These are phyloP conservation scores for Caretta caretta DNA, from an alignment of 2,113 vertebrate genomes.

Conservation along the genomic window DNA sequence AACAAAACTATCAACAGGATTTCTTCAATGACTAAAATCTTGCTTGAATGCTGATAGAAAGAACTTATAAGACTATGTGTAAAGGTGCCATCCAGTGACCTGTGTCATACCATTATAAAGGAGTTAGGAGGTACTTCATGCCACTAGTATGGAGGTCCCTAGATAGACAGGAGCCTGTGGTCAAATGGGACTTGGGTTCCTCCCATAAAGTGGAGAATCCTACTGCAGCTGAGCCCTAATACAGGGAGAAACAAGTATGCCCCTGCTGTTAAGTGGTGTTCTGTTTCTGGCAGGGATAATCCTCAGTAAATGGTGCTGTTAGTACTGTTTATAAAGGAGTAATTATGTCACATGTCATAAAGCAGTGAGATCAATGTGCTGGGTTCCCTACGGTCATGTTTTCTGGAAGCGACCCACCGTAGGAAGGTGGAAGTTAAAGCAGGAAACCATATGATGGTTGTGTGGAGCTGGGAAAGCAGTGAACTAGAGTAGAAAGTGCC, in stretches of 20 bases:
- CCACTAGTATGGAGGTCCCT: background rate
- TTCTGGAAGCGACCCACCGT: background rate
- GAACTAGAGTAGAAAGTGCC: background rate
- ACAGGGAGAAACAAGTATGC: background rate
- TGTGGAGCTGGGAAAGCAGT: background rate
- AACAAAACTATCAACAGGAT: background rate
- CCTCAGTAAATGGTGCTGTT: rapidly evolving
- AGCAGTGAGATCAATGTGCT: background rate
- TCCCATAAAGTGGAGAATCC: rapidly evolving
- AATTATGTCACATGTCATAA: background rate
- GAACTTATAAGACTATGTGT: background rate
- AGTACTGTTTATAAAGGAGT: rapidly evolving
- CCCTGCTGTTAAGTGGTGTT: background rate
- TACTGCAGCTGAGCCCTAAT: rapidly evolving
- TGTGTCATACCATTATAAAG: background rate
- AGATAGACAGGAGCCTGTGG: background rate
- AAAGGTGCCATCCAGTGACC: background rate
- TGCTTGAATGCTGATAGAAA: background rate
- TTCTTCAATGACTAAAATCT: background rate
- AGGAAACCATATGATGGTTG: background rate
- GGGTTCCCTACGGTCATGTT: background rate
- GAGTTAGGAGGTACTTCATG: background rate
- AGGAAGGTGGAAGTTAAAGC: rapidly evolving
- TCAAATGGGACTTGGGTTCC: background rate
- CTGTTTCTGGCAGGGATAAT: background rate